phyloP scores from a whole-genome alignment of 2,797 vertebrate genomes.

The Onychomys arenicola region DNA sequence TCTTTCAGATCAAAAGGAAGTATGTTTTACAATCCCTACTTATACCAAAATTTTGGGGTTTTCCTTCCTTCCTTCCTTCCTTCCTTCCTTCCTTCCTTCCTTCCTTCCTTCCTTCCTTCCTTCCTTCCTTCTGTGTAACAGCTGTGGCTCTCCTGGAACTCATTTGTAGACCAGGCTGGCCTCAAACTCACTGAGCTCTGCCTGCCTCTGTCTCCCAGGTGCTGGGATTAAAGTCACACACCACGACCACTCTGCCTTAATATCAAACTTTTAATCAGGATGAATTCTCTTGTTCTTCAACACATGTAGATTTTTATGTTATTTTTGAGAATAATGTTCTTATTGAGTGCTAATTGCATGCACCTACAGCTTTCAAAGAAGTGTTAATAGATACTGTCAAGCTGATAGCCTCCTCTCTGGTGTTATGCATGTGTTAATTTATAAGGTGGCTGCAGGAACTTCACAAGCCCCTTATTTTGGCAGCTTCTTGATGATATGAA shows the following conservation, averaged over 20 bases:
- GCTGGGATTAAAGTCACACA: background rate
- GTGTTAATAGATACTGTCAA: slow-evolving; percentile 83
- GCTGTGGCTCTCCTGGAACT: background rate
- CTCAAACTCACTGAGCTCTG: background rate
- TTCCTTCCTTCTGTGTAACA: background rate
- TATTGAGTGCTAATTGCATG: slow-evolving; percentile 84
- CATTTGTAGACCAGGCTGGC: background rate
- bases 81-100: too few relatives aligned
- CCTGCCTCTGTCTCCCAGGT: background rate
- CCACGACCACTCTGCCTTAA: background rate
- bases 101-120: too few relatives aligned
- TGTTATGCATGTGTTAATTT: slow-evolving; percentile 84
- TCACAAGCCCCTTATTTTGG: slow-evolving; percentile 70
- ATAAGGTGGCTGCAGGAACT: slow-evolving; percentile 85
- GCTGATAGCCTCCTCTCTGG: slow-evolving; percentile 68
- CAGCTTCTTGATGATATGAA: slow-evolving; percentile 38
- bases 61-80: too few relatives aligned
- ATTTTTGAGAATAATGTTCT: slow-evolving; percentile 80
- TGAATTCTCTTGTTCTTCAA: slow-evolving; percentile 68
- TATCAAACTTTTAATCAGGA: slow-evolving; percentile 67
- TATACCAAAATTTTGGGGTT: background rate
- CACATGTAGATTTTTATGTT: slow-evolving; percentile 76
- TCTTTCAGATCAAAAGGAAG: slow-evolving; percentile 28
- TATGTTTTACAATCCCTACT: slow-evolving; percentile 41
- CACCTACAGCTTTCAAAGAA: slow-evolving; percentile 83